Base-by-base conservation (phyloP, 2,113 vertebrate genomes). In the Origma solitaria region DNA sequence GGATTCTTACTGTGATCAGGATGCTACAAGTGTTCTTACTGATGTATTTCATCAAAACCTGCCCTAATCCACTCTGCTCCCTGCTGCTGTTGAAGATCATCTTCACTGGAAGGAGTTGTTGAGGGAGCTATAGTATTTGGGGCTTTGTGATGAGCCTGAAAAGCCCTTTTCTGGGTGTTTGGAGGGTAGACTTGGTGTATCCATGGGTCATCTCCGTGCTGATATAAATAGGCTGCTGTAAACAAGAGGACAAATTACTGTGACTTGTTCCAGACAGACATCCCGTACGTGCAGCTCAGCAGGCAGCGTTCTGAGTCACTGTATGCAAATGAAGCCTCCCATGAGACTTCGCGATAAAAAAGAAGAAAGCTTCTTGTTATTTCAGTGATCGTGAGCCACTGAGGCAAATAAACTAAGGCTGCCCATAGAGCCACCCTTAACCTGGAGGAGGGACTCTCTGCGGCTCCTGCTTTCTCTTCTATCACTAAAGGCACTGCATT, bases 221-320 rank as follows among this genome's bases (percentile, higher is more conserved):
- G 19, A 90, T 94, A 95, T 93, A 97, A 97, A 97, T 88, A 96
- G 93, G 75, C 94, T 87, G 88, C 93, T 97, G 94, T 97, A 96
- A 97, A 96, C 91, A 96, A 92, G 82, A 93, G 94, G 89, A 97
- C 96, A 93, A 92, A 95, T 97, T 86, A 51, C 89, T 95, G 69
- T 97, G 92, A 88, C 88, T 97, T 94, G 88, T 88, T 96, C 88
- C 94, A 97, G 94, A 95, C 92, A 96, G 94, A 81, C 94, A 89
- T 94, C 92, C 80, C 95, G 96, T 97, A 97, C 96, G 95, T 97
- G 97, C 97, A 90, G 92, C 76, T 97, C 93, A 76, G 95, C 96
- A 97, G 96, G 96, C 94, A 96, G 96, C 92, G 75, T 75, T 96
- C 91, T 97, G 96, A 97, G 94, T 97, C 96, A 97, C 93, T 94